These are phyloP conservation scores for Sebastes hubbsi DNA, from an alignment of 2,797 vertebrate genomes.

Conservation along the genomic window DNA sequence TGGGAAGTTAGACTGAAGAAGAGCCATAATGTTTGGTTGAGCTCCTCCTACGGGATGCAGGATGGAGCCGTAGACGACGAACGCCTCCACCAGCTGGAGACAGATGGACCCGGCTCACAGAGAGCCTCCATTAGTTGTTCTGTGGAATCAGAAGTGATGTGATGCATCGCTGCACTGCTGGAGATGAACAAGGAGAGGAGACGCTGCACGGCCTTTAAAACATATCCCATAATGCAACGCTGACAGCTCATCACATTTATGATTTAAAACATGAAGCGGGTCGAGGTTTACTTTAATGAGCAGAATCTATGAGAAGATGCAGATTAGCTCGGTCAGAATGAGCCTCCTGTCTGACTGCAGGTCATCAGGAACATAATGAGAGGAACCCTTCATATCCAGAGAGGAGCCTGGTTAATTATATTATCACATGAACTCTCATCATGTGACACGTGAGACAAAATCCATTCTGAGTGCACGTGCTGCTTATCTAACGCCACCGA, in stretches of 20 bases:
- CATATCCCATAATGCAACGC: slow-evolving; percentile 27
- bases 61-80: neutral
- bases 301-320: slow-evolving; percentile 51
- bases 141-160: slow-evolving; percentile 25
- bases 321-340: slow-evolving; percentile 52
- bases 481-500: neutral
- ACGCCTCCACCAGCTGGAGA: slow-evolving; percentile 30
- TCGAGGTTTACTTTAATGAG: slow-evolving; percentile 54
- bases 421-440: slow-evolving; percentile 25
- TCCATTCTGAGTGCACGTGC: slow-evolving; percentile 12
- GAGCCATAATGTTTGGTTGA: slow-evolving; percentile 22
- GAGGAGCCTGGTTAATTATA: slow-evolving; percentile 46
- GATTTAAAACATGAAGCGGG: slow-evolving; percentile 48
- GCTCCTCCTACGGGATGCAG: slow-evolving; percentile 25
- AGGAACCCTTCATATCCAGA: neutral
- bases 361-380: slow-evolving; percentile 47
- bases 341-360: slow-evolving; percentile 2
- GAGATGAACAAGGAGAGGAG: slow-evolving; percentile 1
- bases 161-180: slow-evolving; percentile 15
- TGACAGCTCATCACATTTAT: slow-evolving; percentile 3
- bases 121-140: slow-evolving; percentile 41
- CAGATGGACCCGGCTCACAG: slow-evolving; percentile 54
- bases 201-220: slow-evolving; percentile 1
- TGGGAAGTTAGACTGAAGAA: slow-evolving; percentile 29
- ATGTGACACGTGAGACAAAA: slow-evolving; percentile 6